Evolutionary conservation across 2,888 invertebrate genomes (phyloP).

Genomic region (Aspidapion aeneum): DNA sequence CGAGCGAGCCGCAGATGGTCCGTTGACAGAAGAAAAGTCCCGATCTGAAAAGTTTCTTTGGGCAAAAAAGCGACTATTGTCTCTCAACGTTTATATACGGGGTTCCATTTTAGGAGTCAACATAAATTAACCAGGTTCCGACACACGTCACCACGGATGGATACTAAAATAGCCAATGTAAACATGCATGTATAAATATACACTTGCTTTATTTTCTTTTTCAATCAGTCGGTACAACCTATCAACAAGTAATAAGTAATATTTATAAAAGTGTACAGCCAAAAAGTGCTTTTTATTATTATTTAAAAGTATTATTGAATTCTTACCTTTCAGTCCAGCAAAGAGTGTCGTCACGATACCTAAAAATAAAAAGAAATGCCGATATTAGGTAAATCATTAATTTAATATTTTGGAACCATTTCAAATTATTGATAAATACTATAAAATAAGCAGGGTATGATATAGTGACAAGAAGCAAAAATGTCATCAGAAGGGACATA

Average conservation of each 20-base stretch:
- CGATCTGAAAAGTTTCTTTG: constrained; percentile 13
- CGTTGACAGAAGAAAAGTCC: constrained; percentile 19
- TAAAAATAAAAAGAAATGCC: constrained; percentile 56
- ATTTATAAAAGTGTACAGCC: too few relatives aligned
- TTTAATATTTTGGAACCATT: too few relatives aligned
- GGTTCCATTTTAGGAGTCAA: constrained; percentile 43
- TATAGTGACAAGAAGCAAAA: too few relatives aligned
- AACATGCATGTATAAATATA: neutral
- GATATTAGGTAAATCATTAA: too few relatives aligned
- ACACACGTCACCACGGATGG: constrained; percentile 13
- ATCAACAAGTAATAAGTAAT: too few relatives aligned
- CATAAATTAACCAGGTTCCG: constrained; percentile 42
- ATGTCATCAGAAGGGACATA: too few relatives aligned
- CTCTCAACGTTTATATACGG: constrained; percentile 23
- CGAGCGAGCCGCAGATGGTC: constrained; percentile 4
- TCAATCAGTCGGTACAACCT: too few relatives aligned
- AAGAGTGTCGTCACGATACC: constrained; percentile 83
- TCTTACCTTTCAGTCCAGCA: constrained; percentile 88
- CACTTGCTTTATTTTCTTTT: neutral
- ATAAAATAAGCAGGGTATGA: too few relatives aligned
- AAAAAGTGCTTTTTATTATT: too few relatives aligned
- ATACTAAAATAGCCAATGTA: neutral
- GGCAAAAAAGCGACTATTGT: constrained; percentile 25
- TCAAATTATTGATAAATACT: too few relatives aligned
- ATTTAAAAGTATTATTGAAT: too few relatives aligned